Base-by-base conservation (phyloP, 2,113 vertebrate genomes). In the Cyphomyrus plagiostoma region DNA sequence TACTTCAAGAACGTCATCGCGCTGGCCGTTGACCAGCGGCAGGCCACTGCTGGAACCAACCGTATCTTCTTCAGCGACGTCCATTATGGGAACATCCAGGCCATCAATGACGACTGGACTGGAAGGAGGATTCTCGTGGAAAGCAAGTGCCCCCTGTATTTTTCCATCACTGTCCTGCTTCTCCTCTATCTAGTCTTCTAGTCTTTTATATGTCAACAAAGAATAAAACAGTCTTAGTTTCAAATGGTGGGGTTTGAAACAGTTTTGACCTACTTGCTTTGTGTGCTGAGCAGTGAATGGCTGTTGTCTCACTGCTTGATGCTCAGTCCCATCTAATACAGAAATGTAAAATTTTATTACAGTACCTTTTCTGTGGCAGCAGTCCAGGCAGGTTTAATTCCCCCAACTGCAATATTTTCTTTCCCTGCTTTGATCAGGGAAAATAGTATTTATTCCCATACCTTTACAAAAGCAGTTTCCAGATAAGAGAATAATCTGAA, bases 1-100 rank as follows among this genome's bases (percentile, higher is more conserved):
- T 97, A 96, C 93, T 98, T 99, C 93, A 99, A 97, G 94, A 99
- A 99, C n/a, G 92, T 98, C 49, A 96, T 99, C 3, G 98, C 98
- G 0, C 93, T 99, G 92, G 96, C 98, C 17, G 98, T 99, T 89
- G 98, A 99, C 93, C 99, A 98, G 92, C 95, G 95, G 70, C 97
- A 97, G 92, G 96, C 93, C 92, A 95, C 94, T 66, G 93, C 92
- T 86, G 97, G 97, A 6, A 96, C 95, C 17, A 99, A 99, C 86
- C 97, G 98, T n/a, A 97, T 99, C 9, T 99, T 99, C 94, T 99
- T 97, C 93, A 99, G 98, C 2, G 98, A 99, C 4, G 96, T 97
- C 30, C 98, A 99, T 90, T 99, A 97, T 92, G 98, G 98, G 92
- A 99, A 99, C 93, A 99, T 99, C 91, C 98, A 99, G 91, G 95